Evolutionary conservation across 2,888 invertebrate genomes (phyloP).

Genomic region (Bombyx huttoni): DNA sequence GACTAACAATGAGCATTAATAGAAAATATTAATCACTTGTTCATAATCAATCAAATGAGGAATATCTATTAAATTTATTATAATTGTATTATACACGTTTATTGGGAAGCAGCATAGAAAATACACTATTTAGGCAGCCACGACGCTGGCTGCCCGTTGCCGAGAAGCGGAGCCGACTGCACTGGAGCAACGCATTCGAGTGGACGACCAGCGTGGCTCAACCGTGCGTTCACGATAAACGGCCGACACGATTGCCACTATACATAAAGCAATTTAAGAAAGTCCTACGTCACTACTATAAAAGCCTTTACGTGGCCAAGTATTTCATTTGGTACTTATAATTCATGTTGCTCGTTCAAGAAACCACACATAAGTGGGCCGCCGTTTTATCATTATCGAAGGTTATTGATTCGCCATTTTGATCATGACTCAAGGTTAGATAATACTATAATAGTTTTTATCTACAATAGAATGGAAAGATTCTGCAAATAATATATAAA

Average conservation of each 20-base stretch:
- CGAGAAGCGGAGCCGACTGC: not conserved
- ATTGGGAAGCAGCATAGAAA: not conserved
- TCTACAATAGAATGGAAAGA: no score
- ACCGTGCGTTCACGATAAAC: constrained; percentile 47
- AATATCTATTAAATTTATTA: not conserved
- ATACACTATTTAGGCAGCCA: not conserved
- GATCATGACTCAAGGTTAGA: no score
- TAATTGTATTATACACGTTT: not conserved
- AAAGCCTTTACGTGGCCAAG: constrained; percentile 46
- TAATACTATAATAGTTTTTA: no score
- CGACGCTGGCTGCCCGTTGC: not conserved
- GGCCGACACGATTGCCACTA: constrained; percentile 42
- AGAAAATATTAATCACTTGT: not conserved
- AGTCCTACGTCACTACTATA: constrained; percentile 52
- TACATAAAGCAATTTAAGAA: constrained; percentile 50
- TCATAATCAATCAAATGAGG: not conserved
- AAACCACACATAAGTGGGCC: constrained; percentile 23
- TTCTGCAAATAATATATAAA: no score
- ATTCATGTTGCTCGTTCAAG: constrained; percentile 35
- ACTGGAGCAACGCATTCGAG: not conserved
- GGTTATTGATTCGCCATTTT: not conserved
- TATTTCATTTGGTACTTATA: constrained; percentile 47
- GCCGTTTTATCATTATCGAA: constrained; percentile 12
- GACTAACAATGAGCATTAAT: constrained; percentile 11
- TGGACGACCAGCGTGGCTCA: constrained; percentile 1